phyloP scores from a whole-genome alignment of 2,113 vertebrate genomes.

The Sebastes schlegelii region DNA sequence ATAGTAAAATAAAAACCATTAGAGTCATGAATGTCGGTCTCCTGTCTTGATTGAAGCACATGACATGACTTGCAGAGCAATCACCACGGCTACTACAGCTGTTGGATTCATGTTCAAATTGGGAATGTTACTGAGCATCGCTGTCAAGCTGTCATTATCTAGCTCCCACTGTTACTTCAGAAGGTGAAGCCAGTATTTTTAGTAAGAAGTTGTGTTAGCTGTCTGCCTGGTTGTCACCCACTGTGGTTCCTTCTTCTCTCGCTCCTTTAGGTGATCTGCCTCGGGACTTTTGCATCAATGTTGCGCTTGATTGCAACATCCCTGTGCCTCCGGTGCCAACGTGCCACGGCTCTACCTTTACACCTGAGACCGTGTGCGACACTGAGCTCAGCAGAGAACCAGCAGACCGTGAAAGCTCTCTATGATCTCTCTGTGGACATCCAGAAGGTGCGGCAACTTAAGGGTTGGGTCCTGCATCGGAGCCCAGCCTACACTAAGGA shows the following conservation, averaged over 20 bases:
- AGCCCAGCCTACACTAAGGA: constrained; percentile 86
- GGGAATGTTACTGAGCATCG: not conserved
- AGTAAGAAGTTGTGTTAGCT: not conserved
- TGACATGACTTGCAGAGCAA: not conserved
- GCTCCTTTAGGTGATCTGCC: constrained; percentile 23
- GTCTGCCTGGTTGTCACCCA: not conserved
- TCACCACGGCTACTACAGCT: not conserved
- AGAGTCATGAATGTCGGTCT: not conserved
- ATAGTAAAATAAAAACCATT: not conserved
- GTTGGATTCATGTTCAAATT: not conserved
- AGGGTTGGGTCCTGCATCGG: constrained; percentile 90
- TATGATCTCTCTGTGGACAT: constrained; percentile 87
- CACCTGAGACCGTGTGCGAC: constrained; percentile 55
- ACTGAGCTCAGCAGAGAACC: constrained; percentile 83
- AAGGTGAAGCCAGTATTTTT: not conserved
- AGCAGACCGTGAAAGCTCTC: constrained; percentile 84
- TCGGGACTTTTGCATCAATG: constrained; percentile 70
- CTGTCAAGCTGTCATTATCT: not conserved
- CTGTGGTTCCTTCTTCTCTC: constrained; percentile 9
- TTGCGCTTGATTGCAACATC: constrained; percentile 67
- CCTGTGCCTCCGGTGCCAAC: constrained; percentile 65
- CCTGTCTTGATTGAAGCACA: not conserved
- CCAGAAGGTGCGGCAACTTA: constrained; percentile 89
- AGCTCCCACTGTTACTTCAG: not conserved
- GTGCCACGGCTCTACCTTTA: constrained; percentile 24